Conservation (phyloP, 2,113 vertebrate species). For the Lutjanus erythropterus region DNA sequence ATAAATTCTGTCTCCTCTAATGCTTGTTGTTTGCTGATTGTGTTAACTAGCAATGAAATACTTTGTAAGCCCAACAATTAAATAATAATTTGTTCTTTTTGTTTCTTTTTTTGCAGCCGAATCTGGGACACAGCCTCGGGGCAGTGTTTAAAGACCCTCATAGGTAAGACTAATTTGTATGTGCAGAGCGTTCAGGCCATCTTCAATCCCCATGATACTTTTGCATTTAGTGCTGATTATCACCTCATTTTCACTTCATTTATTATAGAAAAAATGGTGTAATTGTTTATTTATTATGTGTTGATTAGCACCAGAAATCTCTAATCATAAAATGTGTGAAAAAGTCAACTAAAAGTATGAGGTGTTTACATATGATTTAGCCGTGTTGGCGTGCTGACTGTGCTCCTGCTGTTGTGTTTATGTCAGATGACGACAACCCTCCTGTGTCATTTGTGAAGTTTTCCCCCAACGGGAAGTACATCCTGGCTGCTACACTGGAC, state of each 20-base stretch:
- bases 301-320: too few relatives aligned
- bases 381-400: neutral
- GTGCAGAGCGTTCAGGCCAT: too few relatives aligned
- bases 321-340: neutral
- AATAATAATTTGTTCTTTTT: neutral
- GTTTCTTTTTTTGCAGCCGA: conserved; percentile 83
- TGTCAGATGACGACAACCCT: conserved; percentile 96
- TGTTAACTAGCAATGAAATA: neutral
- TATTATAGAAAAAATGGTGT: neutral
- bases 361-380: fast-evolving
- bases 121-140: conserved; percentile 99
- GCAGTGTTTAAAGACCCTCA: conserved; percentile 98
- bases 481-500: conserved; percentile 97
- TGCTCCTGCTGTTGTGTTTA: conserved; percentile 18
- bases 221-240: too few relatives aligned
- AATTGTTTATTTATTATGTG: too few relatives aligned
- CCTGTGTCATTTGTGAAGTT: conserved; percentile 99
- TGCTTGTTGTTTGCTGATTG: neutral
- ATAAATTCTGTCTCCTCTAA: neutral
- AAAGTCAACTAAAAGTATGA: neutral
- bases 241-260: neutral
- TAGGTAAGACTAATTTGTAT: conserved; percentile 86
- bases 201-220: neutral
- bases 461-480: conserved; percentile 99
- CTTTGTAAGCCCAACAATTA: neutral